A percentile compares a stretch with the other conserved stretches of the same genome.
Evolutionary conservation across 2,113 vertebrate species (phyloP).

Genomic region (Choloepus hoffmanni): DNA sequence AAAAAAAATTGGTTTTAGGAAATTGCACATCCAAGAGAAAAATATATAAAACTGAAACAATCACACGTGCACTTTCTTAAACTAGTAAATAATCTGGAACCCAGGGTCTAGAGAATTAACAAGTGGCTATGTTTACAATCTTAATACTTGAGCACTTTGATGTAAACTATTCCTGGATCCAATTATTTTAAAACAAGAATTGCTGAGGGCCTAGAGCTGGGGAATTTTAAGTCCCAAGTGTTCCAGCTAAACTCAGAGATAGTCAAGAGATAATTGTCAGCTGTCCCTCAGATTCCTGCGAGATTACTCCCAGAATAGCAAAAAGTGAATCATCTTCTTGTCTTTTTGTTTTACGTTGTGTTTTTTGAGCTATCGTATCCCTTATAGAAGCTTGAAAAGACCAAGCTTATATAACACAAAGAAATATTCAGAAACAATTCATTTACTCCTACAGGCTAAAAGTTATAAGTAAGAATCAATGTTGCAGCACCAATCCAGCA

Average conservation of each 20-base stretch:
- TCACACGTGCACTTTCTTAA: background rate
- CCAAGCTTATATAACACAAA: background rate
- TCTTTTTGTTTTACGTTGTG: background rate
- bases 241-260: background rate
- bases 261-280: background rate
- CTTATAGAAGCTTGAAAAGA: background rate
- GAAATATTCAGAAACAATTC: background rate
- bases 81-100: conserved; percentile 11
- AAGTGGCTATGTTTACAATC: background rate
- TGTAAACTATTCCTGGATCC: conserved; percentile 15
- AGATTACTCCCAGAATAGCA: background rate
- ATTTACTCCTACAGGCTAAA: background rate
- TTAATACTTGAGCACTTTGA: conserved; percentile 31
- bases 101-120: conserved; percentile 5
- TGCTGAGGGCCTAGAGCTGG: background rate
- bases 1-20: conserved; percentile 3
- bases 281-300: background rate
- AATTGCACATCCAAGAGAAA: conserved; percentile 50
- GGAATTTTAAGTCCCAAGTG: background rate
- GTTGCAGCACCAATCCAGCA: background rate
- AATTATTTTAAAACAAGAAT: conserved; percentile 31
- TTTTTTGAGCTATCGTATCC: background rate
- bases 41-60: background rate
- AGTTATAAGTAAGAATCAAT: background rate
- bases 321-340: background rate